Conservation (phyloP, 2,888 invertebrate genomes). For the Eristalis pertinax region DNA sequence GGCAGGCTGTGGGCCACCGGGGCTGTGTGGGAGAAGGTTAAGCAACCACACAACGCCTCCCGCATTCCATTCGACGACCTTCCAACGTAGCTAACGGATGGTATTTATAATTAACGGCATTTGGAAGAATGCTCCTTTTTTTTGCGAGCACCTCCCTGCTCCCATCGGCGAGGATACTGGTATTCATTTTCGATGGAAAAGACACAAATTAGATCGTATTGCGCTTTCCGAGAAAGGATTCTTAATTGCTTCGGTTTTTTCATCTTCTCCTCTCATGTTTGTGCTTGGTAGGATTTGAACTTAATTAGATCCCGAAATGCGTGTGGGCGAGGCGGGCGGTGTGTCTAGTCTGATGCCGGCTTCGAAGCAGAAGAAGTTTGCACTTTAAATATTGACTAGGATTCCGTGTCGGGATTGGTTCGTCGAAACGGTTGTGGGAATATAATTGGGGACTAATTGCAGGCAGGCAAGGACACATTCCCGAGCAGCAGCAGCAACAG, state of each 20-base stretch:
- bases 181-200: conserved; percentile 41
- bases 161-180: conserved; percentile 4
- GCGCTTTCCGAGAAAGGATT: conserved; percentile 38
- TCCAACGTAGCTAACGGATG: conserved; percentile 28
- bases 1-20: conserved; percentile 2
- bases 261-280: not conserved
- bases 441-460: conserved; percentile 44
- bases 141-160: conserved; percentile 18
- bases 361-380: conserved; percentile 9
- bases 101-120: conserved; percentile 59
- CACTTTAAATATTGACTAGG: conserved; percentile 37
- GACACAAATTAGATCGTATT: conserved; percentile 41
- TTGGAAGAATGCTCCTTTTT: conserved; percentile 13
- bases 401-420: not conserved
- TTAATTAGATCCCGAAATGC: conserved; percentile 59
- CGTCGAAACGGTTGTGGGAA: not conserved
- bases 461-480: not conserved
- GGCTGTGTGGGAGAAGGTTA: conserved; percentile 17
- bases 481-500: too few species aligned
- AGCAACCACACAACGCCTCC: conserved; percentile 19
- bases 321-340: not conserved
- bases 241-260: conserved; percentile 43
- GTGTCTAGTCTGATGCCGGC: not conserved
- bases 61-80: not conserved
- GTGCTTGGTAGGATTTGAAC: conserved; percentile 20